phyloP scores from a whole-genome alignment of 1,140 invertebrate genomes.

The Vollenhovia emeryi region DNA sequence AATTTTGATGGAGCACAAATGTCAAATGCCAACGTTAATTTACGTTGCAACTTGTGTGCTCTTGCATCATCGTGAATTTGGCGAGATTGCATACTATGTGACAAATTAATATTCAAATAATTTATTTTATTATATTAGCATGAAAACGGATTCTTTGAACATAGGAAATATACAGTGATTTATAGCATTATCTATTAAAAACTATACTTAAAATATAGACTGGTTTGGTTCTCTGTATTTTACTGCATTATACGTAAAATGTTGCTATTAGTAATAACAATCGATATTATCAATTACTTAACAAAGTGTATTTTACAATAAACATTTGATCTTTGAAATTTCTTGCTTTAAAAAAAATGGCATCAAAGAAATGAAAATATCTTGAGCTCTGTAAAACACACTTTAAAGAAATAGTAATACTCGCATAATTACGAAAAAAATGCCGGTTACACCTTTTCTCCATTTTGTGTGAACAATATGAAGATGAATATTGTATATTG shows the following conservation, averaged over 20 bases:
- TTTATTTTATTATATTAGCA: not conserved
- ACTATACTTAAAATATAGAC: slow-evolving; percentile 4
- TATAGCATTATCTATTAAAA: not conserved
- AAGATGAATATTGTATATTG: not conserved
- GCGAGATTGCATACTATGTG: not conserved
- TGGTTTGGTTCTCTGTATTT: not conserved
- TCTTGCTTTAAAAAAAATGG: too few relatives aligned
- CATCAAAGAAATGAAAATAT: not conserved
- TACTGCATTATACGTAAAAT: not conserved
- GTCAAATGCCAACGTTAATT: slow-evolving; percentile 12
- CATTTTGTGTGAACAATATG: not conserved
- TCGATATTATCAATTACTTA: not conserved
- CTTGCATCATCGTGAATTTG: slow-evolving; percentile 13
- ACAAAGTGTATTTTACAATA: not conserved
- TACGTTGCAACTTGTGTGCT: not conserved
- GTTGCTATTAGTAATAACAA: not conserved
- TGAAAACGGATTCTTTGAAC: not conserved
- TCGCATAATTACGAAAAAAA: not conserved
- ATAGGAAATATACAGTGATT: not conserved
- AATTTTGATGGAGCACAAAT: slow-evolving; percentile 28
- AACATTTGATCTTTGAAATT: not conserved
- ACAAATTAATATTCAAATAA: slow-evolving; percentile 22
- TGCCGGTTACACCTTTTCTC: not conserved
- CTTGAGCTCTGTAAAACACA: not conserved
- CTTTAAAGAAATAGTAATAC: not conserved